phyloP scores from a whole-genome alignment of 2,888 invertebrate species.

The Xanthia togata region DNA sequence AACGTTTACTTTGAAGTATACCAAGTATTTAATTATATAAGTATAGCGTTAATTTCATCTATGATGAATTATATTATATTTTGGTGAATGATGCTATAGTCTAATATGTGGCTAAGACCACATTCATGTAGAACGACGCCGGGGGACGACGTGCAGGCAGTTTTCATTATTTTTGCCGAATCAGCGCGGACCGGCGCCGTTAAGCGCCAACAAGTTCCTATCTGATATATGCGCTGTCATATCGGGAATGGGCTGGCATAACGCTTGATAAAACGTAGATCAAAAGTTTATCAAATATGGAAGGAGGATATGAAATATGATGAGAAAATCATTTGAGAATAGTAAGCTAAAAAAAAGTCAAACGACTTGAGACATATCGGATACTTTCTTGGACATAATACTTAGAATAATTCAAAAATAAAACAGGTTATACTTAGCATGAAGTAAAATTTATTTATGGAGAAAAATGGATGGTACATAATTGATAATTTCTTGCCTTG shows the following conservation, averaged over 20 bases:
- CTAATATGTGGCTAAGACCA: neutral
- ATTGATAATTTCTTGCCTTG: neutral
- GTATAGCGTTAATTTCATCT: neutral
- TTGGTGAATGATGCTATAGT: neutral
- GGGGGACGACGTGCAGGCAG: too few relatives aligned
- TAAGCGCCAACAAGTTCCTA: too few relatives aligned
- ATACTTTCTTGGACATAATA: neutral
- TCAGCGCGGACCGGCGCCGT: too few relatives aligned
- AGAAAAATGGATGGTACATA: neutral
- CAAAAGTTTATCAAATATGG: slow-evolving; percentile 5
- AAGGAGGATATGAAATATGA: neutral
- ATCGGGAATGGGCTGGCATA: too few relatives aligned
- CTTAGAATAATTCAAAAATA: too few relatives aligned
- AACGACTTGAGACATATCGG: neutral
- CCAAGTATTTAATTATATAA: neutral
- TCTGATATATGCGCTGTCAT: too few relatives aligned
- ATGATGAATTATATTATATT: neutral
- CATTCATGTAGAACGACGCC: too few relatives aligned
- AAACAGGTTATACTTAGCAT: too few relatives aligned
- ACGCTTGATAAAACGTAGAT: neutral
- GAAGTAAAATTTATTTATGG: too few relatives aligned
- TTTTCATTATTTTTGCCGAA: too few relatives aligned
- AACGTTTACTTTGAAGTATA: slow-evolving; percentile 14
- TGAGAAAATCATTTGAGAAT: neutral
- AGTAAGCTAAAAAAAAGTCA: too few relatives aligned